phyloP scores from a whole-genome alignment of 2,113 vertebrate species.

The Tympanuchus pallidicinctus region DNA sequence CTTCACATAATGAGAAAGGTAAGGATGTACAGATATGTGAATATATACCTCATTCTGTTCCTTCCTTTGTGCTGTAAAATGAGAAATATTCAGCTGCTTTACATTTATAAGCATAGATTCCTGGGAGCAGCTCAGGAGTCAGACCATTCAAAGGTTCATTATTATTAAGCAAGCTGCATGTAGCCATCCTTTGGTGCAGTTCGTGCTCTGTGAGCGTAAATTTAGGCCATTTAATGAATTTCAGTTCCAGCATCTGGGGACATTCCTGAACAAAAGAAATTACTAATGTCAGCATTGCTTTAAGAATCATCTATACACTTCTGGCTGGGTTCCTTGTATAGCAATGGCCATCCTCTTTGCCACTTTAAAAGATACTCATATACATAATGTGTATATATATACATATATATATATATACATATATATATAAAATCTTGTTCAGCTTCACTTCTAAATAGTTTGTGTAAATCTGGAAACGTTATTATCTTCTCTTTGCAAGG shows the following conservation, averaged over 20 bases:
- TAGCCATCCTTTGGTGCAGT: background rate
- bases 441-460: background rate
- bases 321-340: background rate
- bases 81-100: background rate
- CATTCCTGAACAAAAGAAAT: background rate
- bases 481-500: background rate
- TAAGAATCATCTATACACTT: background rate
- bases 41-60: background rate
- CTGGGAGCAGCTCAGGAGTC: background rate
- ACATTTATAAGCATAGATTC: background rate
- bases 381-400: no score
- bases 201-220: background rate
- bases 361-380: background rate
- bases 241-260: background rate
- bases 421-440: background rate
- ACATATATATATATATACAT: background rate
- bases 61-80: background rate
- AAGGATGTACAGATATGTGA: background rate
- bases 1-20: background rate
- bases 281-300: background rate
- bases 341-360: background rate
- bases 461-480: background rate
- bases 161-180: background rate
- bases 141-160: background rate
- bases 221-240: accelerated